phyloP scores from a whole-genome alignment of 2,113 vertebrate species.

The Xiphorhynchus elegans region DNA sequence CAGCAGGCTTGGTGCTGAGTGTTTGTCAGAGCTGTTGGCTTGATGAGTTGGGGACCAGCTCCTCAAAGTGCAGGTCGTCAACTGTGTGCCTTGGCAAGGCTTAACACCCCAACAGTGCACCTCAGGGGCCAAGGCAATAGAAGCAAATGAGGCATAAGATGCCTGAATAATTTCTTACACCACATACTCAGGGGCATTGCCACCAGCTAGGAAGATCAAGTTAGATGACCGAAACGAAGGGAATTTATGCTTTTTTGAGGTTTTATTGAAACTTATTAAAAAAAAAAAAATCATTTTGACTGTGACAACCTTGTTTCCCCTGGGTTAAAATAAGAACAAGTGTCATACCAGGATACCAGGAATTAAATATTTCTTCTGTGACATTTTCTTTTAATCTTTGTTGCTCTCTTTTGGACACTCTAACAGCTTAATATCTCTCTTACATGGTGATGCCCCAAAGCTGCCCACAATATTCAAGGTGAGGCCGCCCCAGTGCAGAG shows the following conservation, averaged over 20 bases:
- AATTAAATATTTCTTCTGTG: background rate
- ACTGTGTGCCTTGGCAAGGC: background rate
- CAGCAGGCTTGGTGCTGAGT: background rate
- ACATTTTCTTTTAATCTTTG: background rate
- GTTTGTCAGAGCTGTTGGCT: fast-evolving
- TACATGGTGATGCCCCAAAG: background rate
- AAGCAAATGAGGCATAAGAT: background rate
- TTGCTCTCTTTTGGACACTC: background rate
- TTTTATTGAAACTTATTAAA: background rate
- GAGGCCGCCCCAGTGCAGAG: background rate
- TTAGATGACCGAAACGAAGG: background rate
- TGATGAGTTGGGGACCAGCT: background rate
- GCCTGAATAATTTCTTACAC: background rate
- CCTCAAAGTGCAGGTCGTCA: background rate
- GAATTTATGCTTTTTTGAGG: background rate
- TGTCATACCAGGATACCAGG: background rate
- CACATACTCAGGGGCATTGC: fast-evolving
- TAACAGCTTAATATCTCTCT: background rate
- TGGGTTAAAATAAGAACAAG: background rate
- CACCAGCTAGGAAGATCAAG: background rate
- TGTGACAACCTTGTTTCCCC: background rate
- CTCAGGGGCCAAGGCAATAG: background rate
- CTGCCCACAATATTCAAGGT: background rate
- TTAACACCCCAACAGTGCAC: background rate
- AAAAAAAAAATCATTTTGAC: background rate